Evolutionary conservation across 2,888 invertebrate species (phyloP).

Genomic region (Strigamia crassipes): DNA sequence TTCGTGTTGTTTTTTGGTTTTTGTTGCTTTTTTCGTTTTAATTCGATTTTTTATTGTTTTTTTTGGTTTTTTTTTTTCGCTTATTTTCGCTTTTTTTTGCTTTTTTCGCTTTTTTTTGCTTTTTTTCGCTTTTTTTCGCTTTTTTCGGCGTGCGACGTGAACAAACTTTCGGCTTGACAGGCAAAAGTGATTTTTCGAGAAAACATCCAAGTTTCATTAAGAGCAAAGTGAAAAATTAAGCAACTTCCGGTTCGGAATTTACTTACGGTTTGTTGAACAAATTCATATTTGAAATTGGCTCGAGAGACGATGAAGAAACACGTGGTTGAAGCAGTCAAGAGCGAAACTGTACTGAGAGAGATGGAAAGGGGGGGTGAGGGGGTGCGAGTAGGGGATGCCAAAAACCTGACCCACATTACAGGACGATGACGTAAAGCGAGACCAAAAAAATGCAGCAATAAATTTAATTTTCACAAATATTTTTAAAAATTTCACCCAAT

Average conservation of each 20-base stretch:
- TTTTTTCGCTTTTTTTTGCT: no score
- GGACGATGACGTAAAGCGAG: constrained; percentile 11
- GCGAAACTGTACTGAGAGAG: constrained; percentile 8
- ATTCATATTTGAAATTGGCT: background rate
- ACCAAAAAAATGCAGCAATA: background rate
- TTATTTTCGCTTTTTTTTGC: no score
- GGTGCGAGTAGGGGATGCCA: constrained; percentile 12
- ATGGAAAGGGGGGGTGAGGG: background rate
- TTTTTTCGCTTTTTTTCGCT: no score
- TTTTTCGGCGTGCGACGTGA: no score
- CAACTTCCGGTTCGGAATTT: background rate
- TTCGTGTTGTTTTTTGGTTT: no score
- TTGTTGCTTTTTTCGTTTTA: no score
- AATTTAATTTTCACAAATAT: background rate
- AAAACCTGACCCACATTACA: constrained; percentile 38
- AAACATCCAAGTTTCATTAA: background rate
- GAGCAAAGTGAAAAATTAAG: background rate
- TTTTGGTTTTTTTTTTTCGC: no score
- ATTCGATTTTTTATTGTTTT: no score
- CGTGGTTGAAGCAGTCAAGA: constrained; percentile 27
- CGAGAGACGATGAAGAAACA: constrained; percentile 12
- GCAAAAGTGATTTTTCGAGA: background rate
- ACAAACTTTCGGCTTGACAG: background rate
- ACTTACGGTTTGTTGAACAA: background rate
- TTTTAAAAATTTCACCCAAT: no score